A percentile compares a stretch with the other conserved stretches of the same genome.
These are phyloP conservation scores for Tragelaphus imberbis DNA, from an alignment of 2,113 vertebrate genomes.

Conservation along the genomic window DNA sequence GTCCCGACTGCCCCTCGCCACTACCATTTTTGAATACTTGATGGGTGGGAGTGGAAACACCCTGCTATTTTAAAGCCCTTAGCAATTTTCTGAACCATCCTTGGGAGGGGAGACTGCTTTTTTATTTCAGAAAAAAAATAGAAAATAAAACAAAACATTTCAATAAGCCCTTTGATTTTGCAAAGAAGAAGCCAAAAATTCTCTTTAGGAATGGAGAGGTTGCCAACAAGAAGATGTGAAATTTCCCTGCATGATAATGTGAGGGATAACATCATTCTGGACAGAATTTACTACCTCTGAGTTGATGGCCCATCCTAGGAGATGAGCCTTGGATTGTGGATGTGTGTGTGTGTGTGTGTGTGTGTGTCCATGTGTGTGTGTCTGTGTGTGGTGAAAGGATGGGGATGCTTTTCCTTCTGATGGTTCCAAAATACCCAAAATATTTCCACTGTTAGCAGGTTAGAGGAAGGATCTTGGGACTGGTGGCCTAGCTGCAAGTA, in stretches of 20 bases:
- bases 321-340: fast-evolving
- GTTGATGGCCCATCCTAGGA: no score
- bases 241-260: fast-evolving
- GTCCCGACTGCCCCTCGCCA: fast-evolving
- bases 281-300: neutral
- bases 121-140: neutral
- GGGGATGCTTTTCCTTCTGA: neutral
- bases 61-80: neutral
- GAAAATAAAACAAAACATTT: neutral
- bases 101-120: neutral
- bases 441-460: neutral
- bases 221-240: neutral
- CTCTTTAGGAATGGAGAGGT: neutral
- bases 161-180: neutral
- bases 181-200: neutral
- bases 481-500: no score
- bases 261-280: neutral
- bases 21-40: neutral
- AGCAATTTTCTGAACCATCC: neutral
- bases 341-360: neutral
- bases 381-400: neutral
- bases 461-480: neutral
- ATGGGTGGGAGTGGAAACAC: neutral
- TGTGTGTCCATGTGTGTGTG: fast-evolving
- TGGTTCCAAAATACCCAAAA: neutral